phyloP scores from a whole-genome alignment of 1,140 invertebrate species.

The Limonius californicus region DNA sequence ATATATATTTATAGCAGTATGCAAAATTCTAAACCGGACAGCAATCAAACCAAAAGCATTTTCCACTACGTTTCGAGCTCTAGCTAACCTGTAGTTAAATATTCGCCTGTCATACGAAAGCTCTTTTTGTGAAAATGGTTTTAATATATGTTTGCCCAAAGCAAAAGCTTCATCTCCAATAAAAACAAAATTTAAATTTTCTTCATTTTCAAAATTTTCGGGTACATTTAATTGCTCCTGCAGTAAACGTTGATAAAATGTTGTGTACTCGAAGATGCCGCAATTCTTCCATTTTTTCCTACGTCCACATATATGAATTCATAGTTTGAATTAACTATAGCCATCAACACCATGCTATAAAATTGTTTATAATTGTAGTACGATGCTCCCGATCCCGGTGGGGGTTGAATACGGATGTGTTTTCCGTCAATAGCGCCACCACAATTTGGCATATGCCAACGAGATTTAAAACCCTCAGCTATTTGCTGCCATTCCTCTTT shows the following conservation, averaged over 20 bases:
- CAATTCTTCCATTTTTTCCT: constrained; percentile 42
- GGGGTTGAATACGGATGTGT: constrained; percentile 30
- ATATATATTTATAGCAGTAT: constrained; percentile 11
- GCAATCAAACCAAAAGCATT: constrained; percentile 16
- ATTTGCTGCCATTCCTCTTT: no score
- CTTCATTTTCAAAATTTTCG: background rate
- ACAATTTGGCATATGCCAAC: constrained; percentile 42
- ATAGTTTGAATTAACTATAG: constrained; percentile 37
- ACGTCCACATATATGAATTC: constrained; percentile 38
- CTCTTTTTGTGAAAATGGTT: constrained; percentile 42
- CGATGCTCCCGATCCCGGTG: background rate
- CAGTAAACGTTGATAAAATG: constrained; percentile 22
- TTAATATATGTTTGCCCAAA: constrained; percentile 21
- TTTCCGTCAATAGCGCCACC: constrained; percentile 42
- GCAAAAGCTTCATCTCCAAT: constrained; percentile 17
- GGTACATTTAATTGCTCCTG: constrained; percentile 17
- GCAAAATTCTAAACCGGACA: constrained; percentile 12
- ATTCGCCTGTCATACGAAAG: constrained; percentile 42
- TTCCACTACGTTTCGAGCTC: constrained; percentile 16
- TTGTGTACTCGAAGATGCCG: constrained; percentile 37
- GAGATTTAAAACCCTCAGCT: constrained; percentile 28
- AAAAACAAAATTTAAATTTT: constrained; percentile 13
- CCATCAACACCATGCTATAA: constrained; percentile 32
- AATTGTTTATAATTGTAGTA: constrained; percentile 19
- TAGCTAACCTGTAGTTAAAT: constrained; percentile 41